These are phyloP conservation scores for Regulus satrapa DNA, from an alignment of 2,113 vertebrate species.

Conservation along the genomic window DNA sequence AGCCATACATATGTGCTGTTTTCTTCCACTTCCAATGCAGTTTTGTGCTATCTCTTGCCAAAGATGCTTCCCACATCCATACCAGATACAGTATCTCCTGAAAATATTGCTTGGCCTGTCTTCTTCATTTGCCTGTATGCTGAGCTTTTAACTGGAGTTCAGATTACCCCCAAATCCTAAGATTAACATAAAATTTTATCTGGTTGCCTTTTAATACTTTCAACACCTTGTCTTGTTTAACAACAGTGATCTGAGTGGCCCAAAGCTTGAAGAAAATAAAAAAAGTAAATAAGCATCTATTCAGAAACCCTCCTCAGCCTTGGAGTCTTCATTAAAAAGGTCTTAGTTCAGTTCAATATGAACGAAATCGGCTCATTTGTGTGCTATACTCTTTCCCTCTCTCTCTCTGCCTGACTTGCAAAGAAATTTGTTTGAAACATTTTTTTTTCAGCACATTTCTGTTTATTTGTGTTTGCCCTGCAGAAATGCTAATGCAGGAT, in stretches of 20 bases:
- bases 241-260: not conserved
- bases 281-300: not conserved
- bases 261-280: constrained; percentile 1
- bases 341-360: constrained; percentile 35
- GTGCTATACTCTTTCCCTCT: not conserved
- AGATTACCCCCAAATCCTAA: not conserved
- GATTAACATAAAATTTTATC: not conserved
- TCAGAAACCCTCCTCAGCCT: not conserved
- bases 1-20: not conserved
- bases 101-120: not conserved
- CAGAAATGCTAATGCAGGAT: constrained; percentile 63
- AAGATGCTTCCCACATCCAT: not conserved
- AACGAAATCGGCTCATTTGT: constrained; percentile 49
- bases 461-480: constrained; percentile 78
- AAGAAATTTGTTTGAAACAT: constrained; percentile 52
- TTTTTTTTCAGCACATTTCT: constrained; percentile 68
- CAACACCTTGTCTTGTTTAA: not conserved
- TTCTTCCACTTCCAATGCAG: not conserved
- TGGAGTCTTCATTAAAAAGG: constrained; percentile 44
- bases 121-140: not conserved
- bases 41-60: not conserved
- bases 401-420: constrained; percentile 48
- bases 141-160: not conserved
- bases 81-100: not conserved
- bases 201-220: not conserved